Evolutionary conservation across 2,797 vertebrate species (phyloP).

Genomic region (Halcyon leucocephala): DNA sequence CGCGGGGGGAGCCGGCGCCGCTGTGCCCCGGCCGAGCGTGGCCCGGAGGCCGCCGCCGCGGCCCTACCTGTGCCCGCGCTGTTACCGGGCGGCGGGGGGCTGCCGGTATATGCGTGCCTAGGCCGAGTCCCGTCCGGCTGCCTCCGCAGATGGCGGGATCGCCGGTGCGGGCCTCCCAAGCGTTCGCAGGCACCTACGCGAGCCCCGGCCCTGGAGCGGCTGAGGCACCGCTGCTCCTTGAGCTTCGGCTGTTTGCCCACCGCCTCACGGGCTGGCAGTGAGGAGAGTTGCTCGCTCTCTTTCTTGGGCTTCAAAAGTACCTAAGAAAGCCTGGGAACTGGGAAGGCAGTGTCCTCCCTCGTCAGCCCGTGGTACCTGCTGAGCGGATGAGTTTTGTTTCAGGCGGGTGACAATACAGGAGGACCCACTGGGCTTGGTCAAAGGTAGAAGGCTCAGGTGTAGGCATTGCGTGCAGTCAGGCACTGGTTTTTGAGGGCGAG

Average conservation of each 20-base stretch:
- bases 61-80: no score
- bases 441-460: not conserved
- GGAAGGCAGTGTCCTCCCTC: rapidly evolving
- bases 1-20: not conserved
- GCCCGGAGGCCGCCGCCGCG: not conserved
- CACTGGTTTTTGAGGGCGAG: no score
- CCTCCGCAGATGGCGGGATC: rapidly evolving
- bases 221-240: not conserved
- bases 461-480: not conserved
- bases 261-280: rapidly evolving
- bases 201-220: not conserved
- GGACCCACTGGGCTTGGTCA: not conserved
- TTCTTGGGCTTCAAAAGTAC: not conserved
- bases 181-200: rapidly evolving
- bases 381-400: rapidly evolving
- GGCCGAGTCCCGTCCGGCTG: rapidly evolving
- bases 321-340: not conserved
- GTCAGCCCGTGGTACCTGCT: not conserved
- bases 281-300: rapidly evolving
- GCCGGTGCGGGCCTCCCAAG: rapidly evolving
- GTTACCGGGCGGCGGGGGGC: not conserved
- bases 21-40: not conserved
- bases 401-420: not conserved
- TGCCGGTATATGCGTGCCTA: not conserved
- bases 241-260: rapidly evolving